A percentile compares a stretch with the other conserved stretches of the same genome.
Conservation (phyloP, 2,797 vertebrate species). For the Gallirallus australis region DNA sequence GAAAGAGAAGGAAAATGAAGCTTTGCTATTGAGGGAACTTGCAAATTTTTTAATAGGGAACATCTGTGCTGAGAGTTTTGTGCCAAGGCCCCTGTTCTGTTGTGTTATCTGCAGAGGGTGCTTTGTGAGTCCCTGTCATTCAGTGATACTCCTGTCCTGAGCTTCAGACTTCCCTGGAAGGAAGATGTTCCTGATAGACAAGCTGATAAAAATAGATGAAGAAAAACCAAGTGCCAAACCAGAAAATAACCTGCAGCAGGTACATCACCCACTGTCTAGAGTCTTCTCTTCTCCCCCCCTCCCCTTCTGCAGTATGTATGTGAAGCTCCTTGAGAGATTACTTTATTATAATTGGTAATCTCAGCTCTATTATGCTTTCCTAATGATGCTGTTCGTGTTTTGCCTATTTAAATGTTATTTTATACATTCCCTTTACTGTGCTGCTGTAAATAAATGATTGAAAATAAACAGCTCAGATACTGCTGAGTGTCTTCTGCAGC, state of each 20-base stretch:
- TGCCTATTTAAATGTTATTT: constrained; percentile 58
- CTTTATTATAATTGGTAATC: constrained; percentile 61
- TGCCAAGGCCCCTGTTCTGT: neutral
- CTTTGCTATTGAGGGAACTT: neutral
- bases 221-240: neutral
- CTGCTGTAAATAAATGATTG: constrained; percentile 43
- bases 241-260: neutral
- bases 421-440: neutral
- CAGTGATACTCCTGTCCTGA: neutral
- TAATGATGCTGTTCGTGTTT: constrained; percentile 52
- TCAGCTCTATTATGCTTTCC: constrained; percentile 46
- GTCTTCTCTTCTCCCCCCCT: no score
- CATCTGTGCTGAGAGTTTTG: neutral
- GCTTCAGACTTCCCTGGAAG: neutral
- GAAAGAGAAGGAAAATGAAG: constrained; percentile 3
- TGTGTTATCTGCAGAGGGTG: neutral
- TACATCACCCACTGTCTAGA: neutral
- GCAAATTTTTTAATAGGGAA: neutral
- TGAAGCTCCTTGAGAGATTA: constrained; percentile 47
- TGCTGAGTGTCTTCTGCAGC: neutral
- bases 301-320: neutral
- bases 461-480: neutral
- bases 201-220: neutral
- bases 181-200: neutral
- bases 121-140: neutral